Base-by-base conservation (phyloP, 2,888 invertebrate species). In the Strigamia crassipes region DNA sequence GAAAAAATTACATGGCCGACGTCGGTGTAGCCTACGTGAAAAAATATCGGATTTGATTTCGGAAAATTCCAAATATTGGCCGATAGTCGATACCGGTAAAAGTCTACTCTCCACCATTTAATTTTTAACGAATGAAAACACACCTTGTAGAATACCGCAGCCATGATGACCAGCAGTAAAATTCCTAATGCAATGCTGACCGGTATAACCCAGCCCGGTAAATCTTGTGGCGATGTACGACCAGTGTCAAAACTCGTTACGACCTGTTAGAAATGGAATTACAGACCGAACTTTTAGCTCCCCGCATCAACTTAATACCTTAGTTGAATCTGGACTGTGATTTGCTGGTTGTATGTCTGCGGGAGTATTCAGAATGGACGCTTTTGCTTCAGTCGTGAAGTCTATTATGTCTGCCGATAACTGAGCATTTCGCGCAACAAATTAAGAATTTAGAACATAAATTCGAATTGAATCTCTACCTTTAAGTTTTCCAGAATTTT, bases 91-190 rank as follows among this genome's bases (percentile, higher is more conserved):
- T n/a, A n/a, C n/a, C n/a, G n/a, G n/a, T n/a, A n/a, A n/a, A n/a
- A n/a, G n/a, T n/a, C n/a, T n/a, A n/a, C n/a, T n/a, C n/a, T n/a
- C n/a, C n/a, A n/a, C n/a, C n/a, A n/a, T n/a, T n/a, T n/a, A 21
- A 21, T 8, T 46, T 13, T 46, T 13, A 46, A 3, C 3, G 4
- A 3, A 13, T 46, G 9, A 13, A 46, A 46, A 3, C 21, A 1
- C 5, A 73, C 73, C 73, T 73, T 73, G 12, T 73, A 73, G 27
- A 73, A 73, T 13, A 73, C 15, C 31, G 73, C 73, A 15, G 73
- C 73, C 5, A 73, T 1, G 2, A n/a, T 10, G 1, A 73, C 5
- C 23, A 73, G 31, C 10, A 73, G n/a, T 8, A 73, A 27, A 73
- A 73, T 31, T 27, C 73, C 73, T 15, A 73, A 73, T 13, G 31